These are phyloP conservation scores for Engraulis encrasicolus DNA, from an alignment of 2,113 vertebrate species.

Conservation along the genomic window DNA sequence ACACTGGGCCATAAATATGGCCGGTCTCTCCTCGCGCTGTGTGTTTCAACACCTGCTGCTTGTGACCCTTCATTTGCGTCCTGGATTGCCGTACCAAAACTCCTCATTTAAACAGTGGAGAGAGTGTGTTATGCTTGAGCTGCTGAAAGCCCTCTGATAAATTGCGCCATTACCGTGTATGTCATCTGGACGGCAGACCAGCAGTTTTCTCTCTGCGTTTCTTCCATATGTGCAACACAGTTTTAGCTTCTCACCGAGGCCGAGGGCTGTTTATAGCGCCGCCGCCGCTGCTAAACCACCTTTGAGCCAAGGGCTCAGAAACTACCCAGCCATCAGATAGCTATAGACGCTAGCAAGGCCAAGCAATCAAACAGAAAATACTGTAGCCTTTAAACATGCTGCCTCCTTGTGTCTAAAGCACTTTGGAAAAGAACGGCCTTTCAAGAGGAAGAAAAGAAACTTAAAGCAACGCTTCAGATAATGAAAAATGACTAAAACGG, in stretches of 20 bases:
- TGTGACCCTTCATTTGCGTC: slow-evolving; percentile 8
- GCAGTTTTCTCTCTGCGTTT: not conserved
- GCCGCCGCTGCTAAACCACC: not conserved
- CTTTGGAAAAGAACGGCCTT: not conserved
- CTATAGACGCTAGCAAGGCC: too few species aligned
- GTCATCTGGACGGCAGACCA: slow-evolving; percentile 12
- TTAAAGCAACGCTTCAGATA: not conserved
- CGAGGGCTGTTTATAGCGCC: slow-evolving; percentile 9
- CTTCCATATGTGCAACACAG: not conserved
- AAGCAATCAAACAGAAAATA: not conserved
- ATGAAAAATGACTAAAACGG: not conserved
- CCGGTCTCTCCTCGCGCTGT: not conserved
- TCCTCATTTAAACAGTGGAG: not conserved
- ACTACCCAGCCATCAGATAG: not conserved
- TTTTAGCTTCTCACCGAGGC: slow-evolving; percentile 6
- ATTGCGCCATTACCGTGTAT: slow-evolving; percentile 2
- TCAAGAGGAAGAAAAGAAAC: not conserved
- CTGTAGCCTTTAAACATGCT: slow-evolving; percentile 7
- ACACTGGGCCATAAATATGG: not conserved
- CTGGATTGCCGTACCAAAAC: not conserved
- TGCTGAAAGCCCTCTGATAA: slow-evolving; percentile 13
- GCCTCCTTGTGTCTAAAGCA: not conserved
- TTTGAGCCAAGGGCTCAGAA: not conserved
- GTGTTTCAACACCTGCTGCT: slow-evolving; percentile 8
- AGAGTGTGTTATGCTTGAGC: not conserved